Percentiles rank a stretch among this genome's conserved stretches.
Conservation (phyloP, 92 coral and sea anemone genomes). For the Palythoa heliodiscus region DNA sequence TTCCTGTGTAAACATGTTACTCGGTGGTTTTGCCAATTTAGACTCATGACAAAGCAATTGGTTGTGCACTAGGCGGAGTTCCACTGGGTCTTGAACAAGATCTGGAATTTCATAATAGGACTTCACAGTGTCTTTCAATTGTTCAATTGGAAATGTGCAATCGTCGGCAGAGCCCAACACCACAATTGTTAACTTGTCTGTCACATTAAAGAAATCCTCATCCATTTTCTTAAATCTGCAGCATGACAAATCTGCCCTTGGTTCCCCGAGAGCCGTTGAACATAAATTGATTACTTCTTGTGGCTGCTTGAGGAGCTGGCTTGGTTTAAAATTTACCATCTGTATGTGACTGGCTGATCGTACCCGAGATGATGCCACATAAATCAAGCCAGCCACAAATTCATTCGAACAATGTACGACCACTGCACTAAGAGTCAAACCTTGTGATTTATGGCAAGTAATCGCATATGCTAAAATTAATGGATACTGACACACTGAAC, state of each 20-base stretch:
- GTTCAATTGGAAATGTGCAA: constrained; percentile 9
- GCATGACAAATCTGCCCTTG: constrained; percentile 39
- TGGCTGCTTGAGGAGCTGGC: constrained; percentile 11
- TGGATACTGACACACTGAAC: no score
- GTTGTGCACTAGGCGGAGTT: constrained; percentile 44
- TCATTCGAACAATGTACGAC: background rate
- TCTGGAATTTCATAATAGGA: constrained; percentile 25
- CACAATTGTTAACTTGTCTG: background rate
- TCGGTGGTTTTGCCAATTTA: constrained; percentile 51
- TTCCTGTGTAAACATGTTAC: background rate
- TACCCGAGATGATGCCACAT: background rate
- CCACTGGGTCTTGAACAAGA: constrained; percentile 15
- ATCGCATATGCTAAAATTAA: background rate
- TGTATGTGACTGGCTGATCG: background rate
- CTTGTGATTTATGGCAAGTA: constrained; percentile 1
- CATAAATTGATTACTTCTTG: constrained; percentile 11
- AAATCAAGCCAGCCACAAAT: constrained; percentile 3
- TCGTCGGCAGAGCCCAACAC: background rate
- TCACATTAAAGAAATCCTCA: constrained; percentile 17
- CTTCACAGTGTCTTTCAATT: constrained; percentile 8
- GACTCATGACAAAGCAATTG: constrained; percentile 45
- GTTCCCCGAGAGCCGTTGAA: constrained; percentile 34
- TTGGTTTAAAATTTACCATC: background rate
- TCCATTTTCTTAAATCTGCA: constrained; percentile 19
- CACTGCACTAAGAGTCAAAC: background rate